Evolutionary conservation across 2,113 vertebrate species (phyloP).

Genomic region (Lonchura striata): DNA sequence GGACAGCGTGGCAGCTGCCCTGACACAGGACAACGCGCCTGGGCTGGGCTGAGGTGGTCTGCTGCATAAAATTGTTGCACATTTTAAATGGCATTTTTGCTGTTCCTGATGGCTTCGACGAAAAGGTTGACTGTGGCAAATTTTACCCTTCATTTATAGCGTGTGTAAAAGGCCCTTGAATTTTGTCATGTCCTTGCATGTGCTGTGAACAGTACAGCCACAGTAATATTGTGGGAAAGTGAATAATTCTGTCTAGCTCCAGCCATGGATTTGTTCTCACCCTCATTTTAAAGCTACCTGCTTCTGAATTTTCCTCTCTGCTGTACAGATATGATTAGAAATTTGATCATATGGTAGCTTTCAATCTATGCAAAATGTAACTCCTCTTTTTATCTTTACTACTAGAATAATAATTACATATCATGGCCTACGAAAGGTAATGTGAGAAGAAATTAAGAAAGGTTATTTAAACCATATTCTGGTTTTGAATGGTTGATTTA

Average conservation of each 20-base stretch:
- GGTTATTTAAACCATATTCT: neutral
- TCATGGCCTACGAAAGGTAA: neutral
- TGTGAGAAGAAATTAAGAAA: neutral
- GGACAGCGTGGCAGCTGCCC: too few relatives aligned
- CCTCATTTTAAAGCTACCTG: neutral
- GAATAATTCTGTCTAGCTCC: neutral
- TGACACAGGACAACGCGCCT: too few relatives aligned
- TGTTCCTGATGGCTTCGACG: neutral
- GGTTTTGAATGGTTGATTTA: neutral
- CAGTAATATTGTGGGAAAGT: neutral
- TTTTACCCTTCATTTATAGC: neutral
- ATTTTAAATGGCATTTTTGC: neutral
- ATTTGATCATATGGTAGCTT: neutral
- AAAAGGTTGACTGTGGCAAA: neutral
- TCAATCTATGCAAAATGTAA: neutral
- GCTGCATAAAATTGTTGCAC: neutral
- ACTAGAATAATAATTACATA: neutral
- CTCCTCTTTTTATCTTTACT: neutral
- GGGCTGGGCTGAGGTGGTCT: neutral
- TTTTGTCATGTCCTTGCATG: neutral
- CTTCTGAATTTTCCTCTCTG: neutral
- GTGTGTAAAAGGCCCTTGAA: neutral
- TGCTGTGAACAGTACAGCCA: neutral
- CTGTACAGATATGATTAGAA: neutral
- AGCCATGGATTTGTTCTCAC: neutral